phyloP scores from a whole-genome alignment of 1,140 invertebrate genomes.

The Frieseomelitta varia region DNA sequence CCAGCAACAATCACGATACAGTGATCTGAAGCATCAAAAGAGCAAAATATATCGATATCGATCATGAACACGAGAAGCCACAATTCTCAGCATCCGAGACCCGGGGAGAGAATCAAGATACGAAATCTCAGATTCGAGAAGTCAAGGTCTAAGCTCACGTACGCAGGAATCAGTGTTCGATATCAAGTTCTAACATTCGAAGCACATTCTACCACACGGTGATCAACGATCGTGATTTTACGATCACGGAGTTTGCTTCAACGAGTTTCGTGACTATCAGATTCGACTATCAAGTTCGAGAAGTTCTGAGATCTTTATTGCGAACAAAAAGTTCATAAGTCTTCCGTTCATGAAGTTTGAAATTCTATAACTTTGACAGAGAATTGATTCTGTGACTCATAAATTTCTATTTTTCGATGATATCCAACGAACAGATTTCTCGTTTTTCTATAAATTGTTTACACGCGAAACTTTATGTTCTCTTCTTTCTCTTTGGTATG shows the following conservation, averaged over 20 bases:
- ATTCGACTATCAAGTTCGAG: not conserved
- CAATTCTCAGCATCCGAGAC: not conserved
- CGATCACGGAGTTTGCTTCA: not conserved
- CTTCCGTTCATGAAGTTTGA: not conserved
- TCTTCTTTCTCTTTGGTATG: not conserved
- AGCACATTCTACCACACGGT: not conserved
- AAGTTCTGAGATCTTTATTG: not conserved
- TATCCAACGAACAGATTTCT: not conserved
- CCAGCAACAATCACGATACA: not conserved
- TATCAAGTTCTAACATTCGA: not conserved
- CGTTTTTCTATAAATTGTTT: too few species aligned
- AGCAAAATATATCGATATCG: too few species aligned
- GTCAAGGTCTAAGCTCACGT: not conserved
- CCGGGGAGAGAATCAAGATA: not conserved
- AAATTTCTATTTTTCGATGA: not conserved
- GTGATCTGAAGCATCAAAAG: not conserved
- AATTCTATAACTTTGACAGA: not conserved
- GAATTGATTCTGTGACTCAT: not conserved
- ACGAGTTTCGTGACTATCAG: not conserved
- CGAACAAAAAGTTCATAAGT: too few species aligned
- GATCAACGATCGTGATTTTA: not conserved
- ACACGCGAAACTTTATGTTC: too few species aligned
- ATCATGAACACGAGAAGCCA: not conserved
- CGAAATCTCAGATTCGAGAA: not conserved
- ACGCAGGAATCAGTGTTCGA: not conserved